Conservation (phyloP, 2,113 vertebrate species). For the Etheostoma spectabile region DNA sequence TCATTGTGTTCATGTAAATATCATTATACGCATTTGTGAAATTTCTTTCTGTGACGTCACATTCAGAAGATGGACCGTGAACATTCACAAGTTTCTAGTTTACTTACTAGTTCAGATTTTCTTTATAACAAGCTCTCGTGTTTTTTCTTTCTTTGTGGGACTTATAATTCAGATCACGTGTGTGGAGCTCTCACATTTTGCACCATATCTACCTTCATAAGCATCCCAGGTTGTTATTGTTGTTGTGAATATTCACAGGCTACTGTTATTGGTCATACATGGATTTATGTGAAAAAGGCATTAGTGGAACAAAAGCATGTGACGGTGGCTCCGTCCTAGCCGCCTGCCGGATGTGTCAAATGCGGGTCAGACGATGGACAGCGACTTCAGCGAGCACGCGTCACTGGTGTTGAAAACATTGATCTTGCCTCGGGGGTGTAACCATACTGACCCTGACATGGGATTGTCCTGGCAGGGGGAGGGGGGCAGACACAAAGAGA, state of each 20-base stretch:
- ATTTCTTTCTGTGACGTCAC: too few relatives aligned
- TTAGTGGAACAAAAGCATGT: constrained; percentile 1
- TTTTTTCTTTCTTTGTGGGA: too few relatives aligned
- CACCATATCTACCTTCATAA: too few relatives aligned
- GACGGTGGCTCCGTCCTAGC: constrained; percentile 9
- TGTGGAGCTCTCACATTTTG: too few relatives aligned
- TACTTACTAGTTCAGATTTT: too few relatives aligned
- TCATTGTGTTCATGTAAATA: too few relatives aligned
- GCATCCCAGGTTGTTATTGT: background rate
- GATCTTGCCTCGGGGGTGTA: constrained; percentile 62
- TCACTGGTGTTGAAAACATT: constrained; percentile 70
- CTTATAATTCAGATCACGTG: too few relatives aligned
- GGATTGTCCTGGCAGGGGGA: constrained; percentile 17
- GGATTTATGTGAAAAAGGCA: constrained; percentile 6
- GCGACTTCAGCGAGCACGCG: background rate
- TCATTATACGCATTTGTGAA: too few relatives aligned
- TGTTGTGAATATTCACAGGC: background rate
- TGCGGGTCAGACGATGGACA: constrained; percentile 52
- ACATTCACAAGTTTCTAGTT: too few relatives aligned
- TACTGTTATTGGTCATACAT: background rate
- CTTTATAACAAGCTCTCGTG: too few relatives aligned
- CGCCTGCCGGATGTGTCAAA: constrained; percentile 39
- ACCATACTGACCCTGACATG: constrained; percentile 62
- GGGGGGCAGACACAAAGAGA: background rate
- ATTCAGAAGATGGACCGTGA: too few relatives aligned